These are phyloP conservation scores for Thera britannica DNA, from an alignment of 2,888 invertebrate genomes.

Conservation along the genomic window DNA sequence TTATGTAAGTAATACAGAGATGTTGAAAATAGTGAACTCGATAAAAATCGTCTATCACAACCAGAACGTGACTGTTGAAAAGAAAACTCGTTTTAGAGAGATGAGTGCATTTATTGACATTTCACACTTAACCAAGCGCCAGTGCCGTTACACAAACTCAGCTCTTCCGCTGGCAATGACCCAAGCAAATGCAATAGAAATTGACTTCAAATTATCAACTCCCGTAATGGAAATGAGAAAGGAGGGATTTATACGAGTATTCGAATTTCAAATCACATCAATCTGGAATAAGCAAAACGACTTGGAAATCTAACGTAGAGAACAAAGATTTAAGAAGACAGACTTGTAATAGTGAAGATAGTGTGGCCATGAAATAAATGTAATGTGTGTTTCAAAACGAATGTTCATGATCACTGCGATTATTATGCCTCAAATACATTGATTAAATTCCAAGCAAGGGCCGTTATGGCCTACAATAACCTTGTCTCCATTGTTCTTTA, in stretches of 20 bases:
- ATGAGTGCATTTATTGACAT: constrained; percentile 61
- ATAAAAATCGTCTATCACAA: constrained; percentile 34
- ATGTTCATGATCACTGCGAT: constrained; percentile 9
- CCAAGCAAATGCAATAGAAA: constrained; percentile 47
- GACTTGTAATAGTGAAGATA: background rate
- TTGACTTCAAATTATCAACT: constrained; percentile 8
- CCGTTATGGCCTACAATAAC: constrained; percentile 28
- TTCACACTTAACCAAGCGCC: constrained; percentile 58
- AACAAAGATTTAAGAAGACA: background rate
- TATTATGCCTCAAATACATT: constrained; percentile 27
- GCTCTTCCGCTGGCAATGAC: constrained; percentile 75
- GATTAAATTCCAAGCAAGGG: constrained; percentile 29
- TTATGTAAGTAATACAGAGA: constrained; percentile 39
- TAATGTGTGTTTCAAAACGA: no score
- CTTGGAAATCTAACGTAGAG: background rate
- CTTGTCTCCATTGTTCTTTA: constrained; percentile 40
- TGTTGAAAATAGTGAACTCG: constrained; percentile 38
- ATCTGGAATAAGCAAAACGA: background rate
- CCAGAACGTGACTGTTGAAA: constrained; percentile 26
- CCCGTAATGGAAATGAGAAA: background rate
- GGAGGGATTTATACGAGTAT: background rate
- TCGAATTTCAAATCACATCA: background rate
- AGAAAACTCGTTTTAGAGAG: constrained; percentile 18
- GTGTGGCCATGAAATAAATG: constrained; percentile 23
- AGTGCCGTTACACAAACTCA: constrained; percentile 66